Conservation (phyloP, 2,797 vertebrate genomes). For the Naso thynnoides region DNA sequence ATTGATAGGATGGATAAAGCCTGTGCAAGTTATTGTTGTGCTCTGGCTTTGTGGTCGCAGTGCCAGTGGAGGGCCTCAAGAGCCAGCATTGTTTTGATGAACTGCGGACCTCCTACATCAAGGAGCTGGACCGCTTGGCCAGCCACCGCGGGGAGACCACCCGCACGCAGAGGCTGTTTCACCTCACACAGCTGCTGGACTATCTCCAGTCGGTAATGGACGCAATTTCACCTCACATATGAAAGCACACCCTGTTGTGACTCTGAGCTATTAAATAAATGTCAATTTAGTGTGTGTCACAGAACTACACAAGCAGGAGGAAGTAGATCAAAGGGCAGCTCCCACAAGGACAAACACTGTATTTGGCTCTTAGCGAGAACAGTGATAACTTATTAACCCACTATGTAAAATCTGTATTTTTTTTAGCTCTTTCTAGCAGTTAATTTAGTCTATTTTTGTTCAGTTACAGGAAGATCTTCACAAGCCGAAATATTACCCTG, state of each 20-base stretch:
- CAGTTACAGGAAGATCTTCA: accelerated
- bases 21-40: conserved; percentile 67
- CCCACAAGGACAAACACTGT: conserved; percentile 5
- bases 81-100: conserved; percentile 95
- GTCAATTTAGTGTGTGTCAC: conserved; percentile 10
- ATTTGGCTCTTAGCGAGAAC: background rate
- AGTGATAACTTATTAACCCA: conserved; percentile 7
- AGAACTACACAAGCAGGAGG: background rate
- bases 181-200: conserved; percentile 96
- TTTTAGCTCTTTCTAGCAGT: background rate
- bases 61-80: conserved; percentile 94
- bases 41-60: conserved; percentile 82
- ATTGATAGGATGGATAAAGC: conserved; percentile 62
- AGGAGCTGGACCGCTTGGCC: conserved; percentile 94
- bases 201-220: conserved; percentile 93
- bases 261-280: conserved; percentile 16
- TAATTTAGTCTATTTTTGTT: background rate
- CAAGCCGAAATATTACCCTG: background rate
- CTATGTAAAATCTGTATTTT: background rate
- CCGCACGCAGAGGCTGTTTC: conserved; percentile 91
- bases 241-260: conserved; percentile 15
- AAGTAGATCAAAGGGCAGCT: background rate
- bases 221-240: conserved; percentile 20
- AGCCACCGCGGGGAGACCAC: conserved; percentile 91
- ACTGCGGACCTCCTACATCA: conserved; percentile 96